A percentile compares a stretch with the other conserved stretches of the same genome.
Conservation (phyloP, 2,888 invertebrate genomes). For the Dryobotodes eremita region DNA sequence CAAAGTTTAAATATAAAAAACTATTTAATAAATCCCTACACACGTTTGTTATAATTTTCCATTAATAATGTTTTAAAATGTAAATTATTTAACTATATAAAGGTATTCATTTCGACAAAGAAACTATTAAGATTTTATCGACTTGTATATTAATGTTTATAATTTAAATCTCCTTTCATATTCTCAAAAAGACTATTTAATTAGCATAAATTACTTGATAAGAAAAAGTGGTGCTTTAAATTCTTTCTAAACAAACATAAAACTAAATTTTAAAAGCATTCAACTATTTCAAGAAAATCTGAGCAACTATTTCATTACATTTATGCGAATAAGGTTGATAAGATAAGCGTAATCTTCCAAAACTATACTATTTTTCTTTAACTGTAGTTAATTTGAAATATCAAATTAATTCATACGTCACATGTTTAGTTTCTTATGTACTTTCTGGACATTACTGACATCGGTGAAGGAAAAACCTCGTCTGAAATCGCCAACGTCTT, state of each 20-base stretch:
- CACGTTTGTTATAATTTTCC: not conserved
- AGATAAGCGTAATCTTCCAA: not conserved
- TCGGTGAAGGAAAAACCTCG: not conserved
- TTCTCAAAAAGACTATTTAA: slow-evolving; percentile 12
- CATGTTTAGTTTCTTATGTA: not conserved
- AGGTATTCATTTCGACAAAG: not conserved
- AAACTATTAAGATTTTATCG: slow-evolving; percentile 20
- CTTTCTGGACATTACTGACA: not conserved
- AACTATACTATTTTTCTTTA: not conserved
- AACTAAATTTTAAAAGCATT: slow-evolving; percentile 8
- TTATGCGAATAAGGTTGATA: not conserved
- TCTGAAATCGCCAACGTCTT: not conserved
- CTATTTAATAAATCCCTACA: not conserved
- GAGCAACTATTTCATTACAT: not conserved
- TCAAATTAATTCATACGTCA: not conserved
- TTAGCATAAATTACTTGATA: slow-evolving; percentile 19
- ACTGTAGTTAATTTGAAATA: not conserved
- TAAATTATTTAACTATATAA: not conserved
- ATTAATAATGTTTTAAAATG: slow-evolving; percentile 4
- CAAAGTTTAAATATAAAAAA: not conserved
- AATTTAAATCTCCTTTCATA: slow-evolving; percentile 18
- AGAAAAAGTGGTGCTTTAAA: slow-evolving; percentile 24
- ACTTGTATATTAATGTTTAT: slow-evolving; percentile 3
- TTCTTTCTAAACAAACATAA: slow-evolving; percentile 1
- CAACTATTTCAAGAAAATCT: slow-evolving; percentile 10